Base-by-base conservation (phyloP, 1,140 invertebrate genomes). In the Orussus abietinus region DNA sequence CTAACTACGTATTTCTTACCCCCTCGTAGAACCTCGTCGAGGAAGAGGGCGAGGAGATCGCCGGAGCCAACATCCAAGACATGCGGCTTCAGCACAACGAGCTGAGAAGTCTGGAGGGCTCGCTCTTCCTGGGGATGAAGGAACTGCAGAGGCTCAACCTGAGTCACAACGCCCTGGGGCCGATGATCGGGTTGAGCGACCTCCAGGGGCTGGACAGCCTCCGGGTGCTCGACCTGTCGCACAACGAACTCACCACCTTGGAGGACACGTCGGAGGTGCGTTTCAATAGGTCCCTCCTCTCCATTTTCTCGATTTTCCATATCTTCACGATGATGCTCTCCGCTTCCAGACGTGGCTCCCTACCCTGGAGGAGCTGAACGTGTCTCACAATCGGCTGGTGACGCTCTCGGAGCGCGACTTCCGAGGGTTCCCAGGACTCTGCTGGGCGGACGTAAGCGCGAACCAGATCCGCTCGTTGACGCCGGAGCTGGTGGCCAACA, bases 211-310 rank as follows among this genome's bases (percentile, higher is more conserved):
- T 90, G 45, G 81, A 83, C 36, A 76, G 79, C 19, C 69, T 90
- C 6, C 78, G 78, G 47, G 66, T 84, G 11, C 69, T 90, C 4
- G 86, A 90, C 62, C 71, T 90, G 10, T 89, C 86, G 0, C 73
- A 84, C 55, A 90, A 90, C 63, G 75, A 81, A 33, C 72, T 90
- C 7, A 79, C 78, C 10, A 84, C 85, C 3, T 72, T 90, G 11
- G 84, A 87, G 59, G 83, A 86, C 69, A 84, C 84, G 20, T 86
- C 86, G 41, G 85, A 86, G 80, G 88, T 90, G 69, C 59, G 53
- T 40, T 20, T 42, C 11, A 35, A 37, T 39, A 34, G 13, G 12
- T 31, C 11, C 21, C 13, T 36, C 15, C 12, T 33, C 20, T 2
- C 7, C 9, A 33, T 30, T 33, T 30, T 31, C 10, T 21, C 12